Base-by-base conservation (phyloP, 2,888 invertebrate genomes). In the Osmoderma eremita region DNA sequence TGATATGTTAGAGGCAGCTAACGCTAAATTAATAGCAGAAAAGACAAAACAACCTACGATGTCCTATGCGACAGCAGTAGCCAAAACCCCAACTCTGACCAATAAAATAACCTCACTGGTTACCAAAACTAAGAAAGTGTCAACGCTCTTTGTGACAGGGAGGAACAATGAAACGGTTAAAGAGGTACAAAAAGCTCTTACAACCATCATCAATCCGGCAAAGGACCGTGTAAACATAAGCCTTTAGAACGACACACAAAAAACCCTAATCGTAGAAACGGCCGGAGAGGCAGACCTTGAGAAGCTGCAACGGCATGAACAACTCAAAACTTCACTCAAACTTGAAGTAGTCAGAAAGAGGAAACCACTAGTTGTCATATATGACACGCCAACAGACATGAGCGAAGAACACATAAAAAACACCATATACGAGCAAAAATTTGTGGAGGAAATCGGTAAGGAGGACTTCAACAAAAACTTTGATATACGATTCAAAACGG, bases 401-500 rank as follows among this genome's bases (percentile, higher is more conserved):
- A 36, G 0, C 3, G 17, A 39, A 13, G 17, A 39, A 17, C 2
- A 42, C 8, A 8, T 36, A 15, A 45, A 39, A 10, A 5, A 45
- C 1, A 13, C 41, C 2, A 1, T 65, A 1, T 63, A 69, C 42
- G 51, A 42, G 13, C 63, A 67, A 51, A 69, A 69, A 17, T 36
- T 67, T 4, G 10, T 15, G 0, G 63, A 48, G 1, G 30, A 8
- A 5, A 22, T 65, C 0, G 22, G 2, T 2, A 39, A 58, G 20
- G 18, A 45, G 8, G 49, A 39, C 1, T 69, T 61, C 22, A n/a
- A 65, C 0, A 20, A 24, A 6, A 18, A 49, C n/a, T 49, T 69
- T 2, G n/a, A 50, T 0, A 13, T 68, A 3, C 5, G 63, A 0
- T 70, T 70, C 61, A 70, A 49, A 53, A 61, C 67, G 0, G 68